Base-by-base conservation (phyloP, 2,888 invertebrate genomes). In the Cryptus viduatorius region DNA sequence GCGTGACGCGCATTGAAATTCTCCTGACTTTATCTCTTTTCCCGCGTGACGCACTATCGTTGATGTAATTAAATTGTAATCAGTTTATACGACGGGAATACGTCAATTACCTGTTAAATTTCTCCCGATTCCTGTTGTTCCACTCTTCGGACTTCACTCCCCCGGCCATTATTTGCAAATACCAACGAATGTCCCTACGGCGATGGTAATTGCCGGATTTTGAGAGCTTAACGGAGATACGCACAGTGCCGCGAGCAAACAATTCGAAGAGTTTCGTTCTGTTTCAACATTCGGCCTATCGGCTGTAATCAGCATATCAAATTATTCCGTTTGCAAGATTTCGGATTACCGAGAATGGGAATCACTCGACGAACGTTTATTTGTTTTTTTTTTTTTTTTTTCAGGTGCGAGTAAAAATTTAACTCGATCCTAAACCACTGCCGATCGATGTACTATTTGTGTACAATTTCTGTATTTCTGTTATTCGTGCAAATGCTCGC, bases 41-140 rank as follows among this genome's bases (percentile, higher is more conserved):
- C 24, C 19, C 16, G 48, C 12, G 3, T 46, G 19, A 50, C 48
- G 48, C 75, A 64, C 48, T 64, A 29, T 61, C 61, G 46, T 24
- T 29, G 19, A 56, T 56, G 56, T 64, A 75, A 75, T 75, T 46
- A 37, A 46, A 73, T 29, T 48, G 29, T 64, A 75, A 75, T 75
- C 64, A 48, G 61, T 61, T 73, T 64, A 73, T 10, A 59, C 10
- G 7, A 37, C 16, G 24, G 14, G 50, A 69, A 24, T 10, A 73
- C 16, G 73, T 73, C 61, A 31, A 64, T 75, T 75, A 64, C 48
- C 75, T 19, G 64, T 64, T 64, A 64, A 61, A 64, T 75, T 75
- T 64, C 50, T 19, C 37, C 24, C 46, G 37, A 64, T 64, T 48
- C 12, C 31, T 48, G 64, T 48, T 16, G 37, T 31, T 12, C 19